A percentile compares a stretch with the other conserved stretches of the same genome.
These are phyloP conservation scores for Lagodon rhomboides DNA, from an alignment of 2,797 vertebrate species.

Conservation along the genomic window DNA sequence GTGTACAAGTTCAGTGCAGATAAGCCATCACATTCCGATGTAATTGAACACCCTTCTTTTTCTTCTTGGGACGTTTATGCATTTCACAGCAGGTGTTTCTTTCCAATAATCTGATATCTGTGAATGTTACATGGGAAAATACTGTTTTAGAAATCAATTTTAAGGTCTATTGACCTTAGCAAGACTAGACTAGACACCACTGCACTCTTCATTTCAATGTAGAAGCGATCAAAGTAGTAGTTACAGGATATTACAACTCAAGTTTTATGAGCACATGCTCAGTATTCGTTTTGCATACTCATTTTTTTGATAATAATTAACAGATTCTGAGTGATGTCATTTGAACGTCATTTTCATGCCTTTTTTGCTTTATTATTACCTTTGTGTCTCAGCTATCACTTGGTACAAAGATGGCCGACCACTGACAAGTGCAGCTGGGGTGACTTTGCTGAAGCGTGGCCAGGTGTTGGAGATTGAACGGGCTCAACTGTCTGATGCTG, in stretches of 20 bases:
- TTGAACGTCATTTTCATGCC: neutral
- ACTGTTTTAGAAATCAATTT: neutral
- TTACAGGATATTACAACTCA: too few relatives aligned
- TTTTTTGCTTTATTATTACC: neutral
- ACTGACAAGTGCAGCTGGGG: conserved; percentile 79
- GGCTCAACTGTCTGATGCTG: conserved; percentile 90
- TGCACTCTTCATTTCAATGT: too few relatives aligned
- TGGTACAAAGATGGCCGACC: conserved; percentile 94
- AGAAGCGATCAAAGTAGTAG: too few relatives aligned
- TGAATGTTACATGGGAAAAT: neutral
- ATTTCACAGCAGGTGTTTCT: conserved; percentile 35
- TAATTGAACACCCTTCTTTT: conserved; percentile 9
- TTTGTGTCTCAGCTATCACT: conserved; percentile 83
- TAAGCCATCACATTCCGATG: conserved; percentile 39
- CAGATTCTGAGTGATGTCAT: too few relatives aligned
- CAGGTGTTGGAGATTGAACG: conserved; percentile 89
- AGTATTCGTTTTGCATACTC: too few relatives aligned
- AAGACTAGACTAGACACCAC: too few relatives aligned
- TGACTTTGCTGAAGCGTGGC: conserved; percentile 86
- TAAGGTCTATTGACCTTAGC: neutral
- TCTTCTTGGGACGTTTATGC: neutral
- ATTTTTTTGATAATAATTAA: neutral
- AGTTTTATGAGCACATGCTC: too few relatives aligned
- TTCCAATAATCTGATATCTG: conserved; percentile 19
- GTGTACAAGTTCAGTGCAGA: conserved; percentile 21